Evolutionary conservation across 2,797 vertebrate genomes (phyloP).

Genomic region (Poecilia velifera): DNA sequence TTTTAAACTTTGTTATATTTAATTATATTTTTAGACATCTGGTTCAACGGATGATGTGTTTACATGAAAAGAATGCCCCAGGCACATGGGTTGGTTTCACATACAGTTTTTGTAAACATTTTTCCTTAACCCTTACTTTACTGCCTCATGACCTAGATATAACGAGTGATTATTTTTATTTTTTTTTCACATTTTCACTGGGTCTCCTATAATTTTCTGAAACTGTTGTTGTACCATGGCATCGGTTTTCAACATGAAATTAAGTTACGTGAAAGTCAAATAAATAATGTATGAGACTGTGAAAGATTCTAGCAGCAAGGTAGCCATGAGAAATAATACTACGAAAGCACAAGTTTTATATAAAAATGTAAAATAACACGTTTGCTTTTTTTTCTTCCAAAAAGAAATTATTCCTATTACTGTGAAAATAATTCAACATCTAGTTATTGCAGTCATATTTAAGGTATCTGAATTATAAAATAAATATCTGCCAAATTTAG

Average conservation of each 20-base stretch:
- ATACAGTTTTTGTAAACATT: not conserved
- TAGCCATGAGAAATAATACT: not conserved
- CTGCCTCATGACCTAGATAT: not conserved
- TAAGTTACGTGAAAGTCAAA: not conserved
- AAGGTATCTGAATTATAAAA: not conserved
- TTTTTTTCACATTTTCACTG: not conserved
- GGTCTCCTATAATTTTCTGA: not conserved
- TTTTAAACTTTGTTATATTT: slow-evolving; percentile 15
- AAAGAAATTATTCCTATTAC: not conserved
- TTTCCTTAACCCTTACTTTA: not conserved
- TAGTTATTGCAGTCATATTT: not conserved
- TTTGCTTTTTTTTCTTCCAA: not conserved
- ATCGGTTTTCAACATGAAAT: not conserved
- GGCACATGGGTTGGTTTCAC: slow-evolving; percentile 19
- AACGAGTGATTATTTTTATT: not conserved
- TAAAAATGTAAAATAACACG: not conserved
- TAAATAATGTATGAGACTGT: not conserved
- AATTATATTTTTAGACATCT: slow-evolving; percentile 34
- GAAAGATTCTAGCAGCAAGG: not conserved
- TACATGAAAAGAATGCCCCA: slow-evolving; percentile 19
- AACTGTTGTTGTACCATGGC: not conserved
- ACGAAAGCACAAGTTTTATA: not conserved
- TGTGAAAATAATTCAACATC: not conserved
- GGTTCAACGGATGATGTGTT: slow-evolving; percentile 23
- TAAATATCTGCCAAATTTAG: not conserved